phyloP scores from a whole-genome alignment of 2,888 invertebrate species.

The Nudaria mundana region DNA sequence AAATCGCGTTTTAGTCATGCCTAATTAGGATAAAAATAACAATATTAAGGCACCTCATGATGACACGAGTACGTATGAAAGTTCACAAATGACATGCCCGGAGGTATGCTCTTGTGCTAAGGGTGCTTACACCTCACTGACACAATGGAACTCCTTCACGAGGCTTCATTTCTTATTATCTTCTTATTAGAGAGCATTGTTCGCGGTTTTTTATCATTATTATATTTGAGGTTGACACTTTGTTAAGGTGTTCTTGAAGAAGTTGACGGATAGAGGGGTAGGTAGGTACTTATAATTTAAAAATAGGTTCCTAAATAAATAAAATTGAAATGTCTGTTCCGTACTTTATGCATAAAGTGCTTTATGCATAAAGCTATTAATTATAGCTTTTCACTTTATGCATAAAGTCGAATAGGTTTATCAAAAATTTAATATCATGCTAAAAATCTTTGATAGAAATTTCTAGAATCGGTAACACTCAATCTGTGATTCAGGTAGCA shows the following conservation, averaged over 20 bases:
- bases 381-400: too few species aligned
- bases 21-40: not conserved
- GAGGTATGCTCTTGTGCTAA: conserved; percentile 45
- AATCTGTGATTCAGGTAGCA: too few species aligned
- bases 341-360: too few species aligned
- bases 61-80: not conserved
- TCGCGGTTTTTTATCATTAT: conserved; percentile 21
- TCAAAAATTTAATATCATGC: too few species aligned
- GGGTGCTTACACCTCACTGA: conserved; percentile 45
- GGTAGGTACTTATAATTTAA: too few species aligned
- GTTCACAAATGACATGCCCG: conserved; percentile 26
- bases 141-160: conserved; percentile 55
- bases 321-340: too few species aligned
- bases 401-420: too few species aligned
- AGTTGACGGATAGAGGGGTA: not conserved
- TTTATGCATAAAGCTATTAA: too few species aligned
- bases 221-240: conserved; percentile 1
- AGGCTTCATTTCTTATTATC: conserved; percentile 55
- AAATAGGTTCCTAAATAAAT: too few species aligned
- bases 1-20: too few species aligned
- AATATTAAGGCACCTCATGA: not conserved
- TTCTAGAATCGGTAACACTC: too few species aligned
- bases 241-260: not conserved
- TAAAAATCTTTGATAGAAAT: too few species aligned
- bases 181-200: conserved; percentile 45